Evolutionary conservation across 1,140 invertebrate genomes (phyloP).

Genomic region (Brachionus angularis): DNA sequence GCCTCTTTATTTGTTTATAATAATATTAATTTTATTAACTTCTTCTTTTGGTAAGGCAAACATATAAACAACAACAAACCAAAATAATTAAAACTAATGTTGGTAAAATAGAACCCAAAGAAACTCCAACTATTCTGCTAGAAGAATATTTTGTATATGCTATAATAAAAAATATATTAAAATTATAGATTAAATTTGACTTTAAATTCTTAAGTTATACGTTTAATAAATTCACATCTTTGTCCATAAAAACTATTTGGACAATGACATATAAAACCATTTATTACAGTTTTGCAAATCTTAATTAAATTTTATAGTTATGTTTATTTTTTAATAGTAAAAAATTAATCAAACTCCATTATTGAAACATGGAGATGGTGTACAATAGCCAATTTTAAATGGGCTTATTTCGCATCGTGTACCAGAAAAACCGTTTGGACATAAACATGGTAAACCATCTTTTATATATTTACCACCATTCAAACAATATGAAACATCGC

Average conservation of each 20-base stretch:
- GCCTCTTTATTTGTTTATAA: too few species aligned
- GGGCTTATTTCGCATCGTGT: constrained; percentile 73
- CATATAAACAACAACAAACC: too few species aligned
- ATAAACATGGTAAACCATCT: constrained; percentile 53
- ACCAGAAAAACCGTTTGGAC: constrained; percentile 87
- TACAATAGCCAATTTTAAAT: background rate
- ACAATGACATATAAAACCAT: background rate
- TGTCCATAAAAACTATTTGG: background rate
- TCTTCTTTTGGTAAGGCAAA: too few species aligned
- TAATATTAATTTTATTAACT: too few species aligned
- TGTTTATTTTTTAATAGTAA: too few species aligned
- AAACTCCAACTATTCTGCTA: too few species aligned
- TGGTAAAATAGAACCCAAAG: too few species aligned
- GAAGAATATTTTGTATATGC: background rate
- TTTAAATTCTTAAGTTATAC: background rate
- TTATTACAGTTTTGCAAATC: too few species aligned
- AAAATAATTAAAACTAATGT: too few species aligned
- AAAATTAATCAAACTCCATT: constrained; percentile 6
- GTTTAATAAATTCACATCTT: background rate
- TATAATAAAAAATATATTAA: background rate
- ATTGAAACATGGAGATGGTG: background rate
- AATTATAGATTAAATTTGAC: background rate
- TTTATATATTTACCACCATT: background rate
- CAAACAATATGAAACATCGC: background rate
- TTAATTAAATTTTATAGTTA: too few species aligned